phyloP scores from a whole-genome alignment of 2,888 invertebrate species.

The Tetheella fluctuosa region DNA sequence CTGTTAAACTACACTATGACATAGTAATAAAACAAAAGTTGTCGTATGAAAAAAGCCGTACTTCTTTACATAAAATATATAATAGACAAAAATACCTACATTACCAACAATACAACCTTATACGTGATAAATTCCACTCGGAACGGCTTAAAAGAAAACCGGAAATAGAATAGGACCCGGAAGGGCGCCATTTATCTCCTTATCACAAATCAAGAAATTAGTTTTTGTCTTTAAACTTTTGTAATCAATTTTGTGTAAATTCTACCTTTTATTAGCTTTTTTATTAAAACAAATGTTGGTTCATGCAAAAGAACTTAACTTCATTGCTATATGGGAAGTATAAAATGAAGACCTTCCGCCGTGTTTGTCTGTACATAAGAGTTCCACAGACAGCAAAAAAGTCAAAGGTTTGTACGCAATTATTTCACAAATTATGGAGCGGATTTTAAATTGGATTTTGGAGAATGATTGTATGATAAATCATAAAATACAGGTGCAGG shows the following conservation, averaged over 20 bases:
- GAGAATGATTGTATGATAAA: too few species aligned
- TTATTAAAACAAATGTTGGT: too few species aligned
- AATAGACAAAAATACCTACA: neutral
- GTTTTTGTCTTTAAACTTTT: neutral
- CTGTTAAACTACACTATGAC: neutral
- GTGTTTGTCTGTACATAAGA: neutral
- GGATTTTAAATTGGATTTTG: neutral
- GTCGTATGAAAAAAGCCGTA: neutral
- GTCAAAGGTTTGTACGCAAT: too few species aligned
- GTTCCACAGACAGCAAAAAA: too few species aligned
- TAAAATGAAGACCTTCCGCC: too few species aligned
- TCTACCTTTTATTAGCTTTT: neutral
- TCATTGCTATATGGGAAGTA: too few species aligned
- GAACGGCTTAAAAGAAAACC: conserved; percentile 8
- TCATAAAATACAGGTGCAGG: too few species aligned
- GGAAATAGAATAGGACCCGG: conserved; percentile 5
- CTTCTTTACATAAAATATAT: neutral
- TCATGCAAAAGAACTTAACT: too few species aligned
- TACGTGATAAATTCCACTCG: conserved; percentile 4
- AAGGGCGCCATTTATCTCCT: neutral
- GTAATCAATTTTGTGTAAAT: neutral
- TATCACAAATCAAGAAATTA: neutral
- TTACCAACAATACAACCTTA: neutral
- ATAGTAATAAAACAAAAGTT: neutral
- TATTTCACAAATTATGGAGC: neutral